A percentile compares a stretch with the other conserved stretches of the same genome.
phyloP scores from a whole-genome alignment of 2,113 vertebrate genomes.

The Gavia stellata region DNA sequence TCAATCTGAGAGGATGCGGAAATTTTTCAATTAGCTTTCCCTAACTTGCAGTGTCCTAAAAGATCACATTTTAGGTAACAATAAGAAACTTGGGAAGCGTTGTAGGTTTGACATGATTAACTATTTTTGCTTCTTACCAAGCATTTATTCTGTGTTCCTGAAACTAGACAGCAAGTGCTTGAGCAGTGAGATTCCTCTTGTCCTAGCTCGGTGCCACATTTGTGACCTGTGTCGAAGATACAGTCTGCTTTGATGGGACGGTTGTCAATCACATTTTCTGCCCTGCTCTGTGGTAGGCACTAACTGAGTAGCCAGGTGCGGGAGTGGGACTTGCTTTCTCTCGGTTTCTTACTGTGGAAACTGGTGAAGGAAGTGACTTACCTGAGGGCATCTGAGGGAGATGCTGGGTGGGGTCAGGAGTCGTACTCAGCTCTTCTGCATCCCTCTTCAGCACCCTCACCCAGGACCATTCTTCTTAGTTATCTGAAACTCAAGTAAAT shows the following conservation, averaged over 20 bases:
- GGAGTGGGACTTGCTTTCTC: not conserved
- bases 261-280: not conserved
- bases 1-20: not conserved
- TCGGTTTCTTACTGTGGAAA: not conserved
- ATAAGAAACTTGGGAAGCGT: not conserved
- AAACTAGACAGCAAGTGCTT: not conserved
- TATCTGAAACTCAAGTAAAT: conserved; percentile 52
- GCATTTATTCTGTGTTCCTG: not conserved
- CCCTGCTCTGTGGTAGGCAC: not conserved
- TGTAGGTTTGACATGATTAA: not conserved
- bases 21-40: not conserved
- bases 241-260: not conserved
- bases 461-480: not conserved
- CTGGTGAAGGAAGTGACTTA: not conserved
- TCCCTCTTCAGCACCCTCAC: not conserved
- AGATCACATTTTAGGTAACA: not conserved
- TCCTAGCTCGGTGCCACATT: accelerated
- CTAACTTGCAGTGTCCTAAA: not conserved
- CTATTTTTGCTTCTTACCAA: not conserved
- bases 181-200: not conserved
- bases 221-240: not conserved
- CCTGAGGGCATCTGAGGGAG: not conserved
- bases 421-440: not conserved
- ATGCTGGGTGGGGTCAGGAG: not conserved
- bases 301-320: not conserved